These are phyloP conservation scores for Vulpes vulpes DNA, from an alignment of 2,113 vertebrate genomes.

Conservation along the genomic window DNA sequence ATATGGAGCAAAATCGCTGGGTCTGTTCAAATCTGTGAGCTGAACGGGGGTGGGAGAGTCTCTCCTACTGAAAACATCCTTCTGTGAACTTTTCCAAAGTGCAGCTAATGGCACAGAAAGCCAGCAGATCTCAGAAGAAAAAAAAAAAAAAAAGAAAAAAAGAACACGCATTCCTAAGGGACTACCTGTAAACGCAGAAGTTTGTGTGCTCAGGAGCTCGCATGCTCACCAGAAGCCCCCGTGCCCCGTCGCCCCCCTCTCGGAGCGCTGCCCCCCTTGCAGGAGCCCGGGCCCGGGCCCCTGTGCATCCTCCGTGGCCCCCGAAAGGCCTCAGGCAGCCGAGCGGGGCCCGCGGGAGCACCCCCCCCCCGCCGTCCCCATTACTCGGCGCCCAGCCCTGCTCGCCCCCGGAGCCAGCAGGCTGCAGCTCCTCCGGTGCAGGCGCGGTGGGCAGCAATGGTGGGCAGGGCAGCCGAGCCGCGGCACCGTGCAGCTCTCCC, in stretches of 20 bases:
- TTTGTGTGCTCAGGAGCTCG: slow-evolving; percentile 41
- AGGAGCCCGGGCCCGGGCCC: not conserved
- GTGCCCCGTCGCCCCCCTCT: not conserved
- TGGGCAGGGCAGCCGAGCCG: slow-evolving; percentile 80
- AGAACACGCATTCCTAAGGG: slow-evolving; percentile 47
- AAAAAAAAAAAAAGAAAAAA: no score
- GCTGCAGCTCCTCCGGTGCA: slow-evolving; percentile 82
- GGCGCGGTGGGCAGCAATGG: slow-evolving; percentile 80
- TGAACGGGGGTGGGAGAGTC: not conserved
- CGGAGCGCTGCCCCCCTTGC: not conserved
- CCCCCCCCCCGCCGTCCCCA: slow-evolving; percentile 62
- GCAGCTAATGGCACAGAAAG: not conserved
- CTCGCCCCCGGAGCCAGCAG: slow-evolving; percentile 73
- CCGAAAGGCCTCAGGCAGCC: slow-evolving; percentile 59
- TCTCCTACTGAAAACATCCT: not conserved
- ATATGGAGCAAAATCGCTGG: not conserved
- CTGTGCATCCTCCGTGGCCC: not conserved
- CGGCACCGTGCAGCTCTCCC: slow-evolving; percentile 82
- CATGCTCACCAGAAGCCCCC: not conserved
- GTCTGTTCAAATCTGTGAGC: not conserved
- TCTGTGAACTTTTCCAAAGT: slow-evolving; percentile 73
- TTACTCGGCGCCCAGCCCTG: slow-evolving; percentile 70
- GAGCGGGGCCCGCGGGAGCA: not conserved
- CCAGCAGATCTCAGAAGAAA: not conserved
- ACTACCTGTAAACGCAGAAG: slow-evolving; percentile 78